Evolutionary conservation across 1,140 invertebrate genomes (phyloP), one percentile per base, ranked within the genome.

Genomic region (Proctacanthus coquilletti): DNA sequence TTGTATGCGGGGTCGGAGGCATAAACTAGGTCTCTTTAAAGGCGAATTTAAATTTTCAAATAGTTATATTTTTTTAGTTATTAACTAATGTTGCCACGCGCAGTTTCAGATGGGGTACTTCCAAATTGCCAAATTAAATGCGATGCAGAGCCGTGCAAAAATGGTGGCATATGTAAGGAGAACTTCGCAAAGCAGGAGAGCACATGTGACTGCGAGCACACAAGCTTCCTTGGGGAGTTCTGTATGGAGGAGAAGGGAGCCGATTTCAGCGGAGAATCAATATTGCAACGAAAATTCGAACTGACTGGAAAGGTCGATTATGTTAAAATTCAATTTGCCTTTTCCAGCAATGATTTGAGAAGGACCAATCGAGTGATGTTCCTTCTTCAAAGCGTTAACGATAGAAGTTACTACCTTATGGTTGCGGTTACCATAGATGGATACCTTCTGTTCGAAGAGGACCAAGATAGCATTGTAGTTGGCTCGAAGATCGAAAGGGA

Each of bases 111-210:
- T 52, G 84, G 79, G 4, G 75, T 89, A 1, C 56, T 85, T 13
- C 70, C 74, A 2, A 75, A 81, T 43, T 94, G 88, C 62, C 77
- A 80, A 44, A 87, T 88, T 75, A 83, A 85, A 48, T 95, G 88
- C 53, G 83, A 88, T 43, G 70, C 73, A 0, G 70, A 79, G 35
- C 86, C 86, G 0, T 95, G 89, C 51, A 80, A 85, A 48, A 85
- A 94, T 60, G 73, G 77, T 5, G 88, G 87, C 1, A 70, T 80
- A 14, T 95, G 89, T 50, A 77, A 81, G 6, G 88, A 95, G 58
- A 78, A 87, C 54, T 93, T 92, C 55, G 74, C 74, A n/a, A 76
- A 80, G 35, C 79, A 80, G 36, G 71, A 81, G 43, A 83, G 78
- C 40, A 75, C 75, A 5, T 95, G 89, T 55, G 77, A 92, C 45